Conservation (phyloP, 1,140 invertebrate genomes). For the Cherax quadricarinatus region DNA sequence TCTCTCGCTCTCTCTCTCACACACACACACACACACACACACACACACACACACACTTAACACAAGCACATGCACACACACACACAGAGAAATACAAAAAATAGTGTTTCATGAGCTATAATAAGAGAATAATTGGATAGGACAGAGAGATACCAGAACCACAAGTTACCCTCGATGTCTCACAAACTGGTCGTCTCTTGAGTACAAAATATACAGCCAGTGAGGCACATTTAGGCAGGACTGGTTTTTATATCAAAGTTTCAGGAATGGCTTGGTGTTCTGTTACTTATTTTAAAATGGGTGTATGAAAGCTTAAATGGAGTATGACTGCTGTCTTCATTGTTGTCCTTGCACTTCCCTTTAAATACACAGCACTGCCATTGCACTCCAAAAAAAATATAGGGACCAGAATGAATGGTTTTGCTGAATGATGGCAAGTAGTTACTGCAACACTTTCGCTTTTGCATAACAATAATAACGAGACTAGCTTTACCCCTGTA, state of each 20-base stretch:
- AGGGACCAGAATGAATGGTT: constrained; percentile 49
- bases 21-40: too few relatives aligned
- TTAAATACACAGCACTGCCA: constrained; percentile 50
- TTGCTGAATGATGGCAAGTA: constrained; percentile 38
- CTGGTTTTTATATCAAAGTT: constrained; percentile 31
- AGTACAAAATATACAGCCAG: constrained; percentile 48
- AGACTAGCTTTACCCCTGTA: background rate
- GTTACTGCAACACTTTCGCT: background rate
- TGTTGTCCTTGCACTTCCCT: constrained; percentile 36
- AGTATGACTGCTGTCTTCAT: constrained; percentile 4
- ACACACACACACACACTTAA: too few relatives aligned
- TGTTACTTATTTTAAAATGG: background rate
- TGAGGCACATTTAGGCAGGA: constrained; percentile 4
- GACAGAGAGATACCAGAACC: constrained; percentile 12
- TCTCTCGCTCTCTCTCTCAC: too few relatives aligned
- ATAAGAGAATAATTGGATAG: background rate
- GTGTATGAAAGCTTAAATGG: background rate
- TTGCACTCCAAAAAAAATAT: constrained; percentile 54
- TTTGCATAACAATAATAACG: background rate
- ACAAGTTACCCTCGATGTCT: background rate
- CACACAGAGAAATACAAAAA: background rate
- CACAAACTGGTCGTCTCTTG: constrained; percentile 16
- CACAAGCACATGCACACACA: too few relatives aligned
- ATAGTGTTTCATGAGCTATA: background rate
- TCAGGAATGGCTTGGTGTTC: constrained; percentile 1